Base-by-base conservation (phyloP, 2,888 invertebrate species). In the Cryptophagus acutangulus region DNA sequence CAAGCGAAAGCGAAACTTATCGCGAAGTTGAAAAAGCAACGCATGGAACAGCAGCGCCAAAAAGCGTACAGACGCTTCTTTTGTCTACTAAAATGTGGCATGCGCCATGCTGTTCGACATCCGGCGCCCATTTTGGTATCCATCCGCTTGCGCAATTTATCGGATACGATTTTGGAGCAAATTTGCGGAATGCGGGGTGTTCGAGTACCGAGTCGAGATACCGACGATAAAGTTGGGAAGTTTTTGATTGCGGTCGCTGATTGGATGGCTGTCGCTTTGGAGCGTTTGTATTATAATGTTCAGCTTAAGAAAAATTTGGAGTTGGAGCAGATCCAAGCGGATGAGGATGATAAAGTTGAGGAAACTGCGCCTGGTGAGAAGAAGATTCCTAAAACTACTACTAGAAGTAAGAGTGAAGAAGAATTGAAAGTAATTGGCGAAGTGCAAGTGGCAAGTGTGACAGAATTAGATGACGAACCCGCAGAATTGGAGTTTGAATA, bases 141-240 rank as follows among this genome's bases (percentile, higher is more conserved):
- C 1, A 75, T 77, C 29, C 65, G 77, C 45, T 51, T 78, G 44
- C 63, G 77, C 37, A 74, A 75, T 50, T 72, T 78, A 31, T 76
- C 78, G 2, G 76, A 78, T 48, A 74, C 75, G 2, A 73, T 79
- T 12, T 56, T 78, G 49, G 75, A 76, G 49, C 67, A 75, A 49
- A 71, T 79, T 3, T 75, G 77, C 39, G 74, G 75, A 50, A 69
- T 78, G 54, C 64, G 93, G 87, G 90, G 94, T 89, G 66, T 96
- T 88, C 74, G 85, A 82, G 71, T 94, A 84, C 77, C 95, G 87
- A 47, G 60, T 30, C 18, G 41, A 17, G 25, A 33, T 16, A 49
- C 54, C 2, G 30, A 49, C 25, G 57, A 58, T 38, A 49, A 55
- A 39, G 26, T 46, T 1, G 58, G 62, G 4, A 29, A 43, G 3